Conservation (phyloP, 2,797 vertebrate genomes). For the Tokudaia tokunoshimensis region DNA sequence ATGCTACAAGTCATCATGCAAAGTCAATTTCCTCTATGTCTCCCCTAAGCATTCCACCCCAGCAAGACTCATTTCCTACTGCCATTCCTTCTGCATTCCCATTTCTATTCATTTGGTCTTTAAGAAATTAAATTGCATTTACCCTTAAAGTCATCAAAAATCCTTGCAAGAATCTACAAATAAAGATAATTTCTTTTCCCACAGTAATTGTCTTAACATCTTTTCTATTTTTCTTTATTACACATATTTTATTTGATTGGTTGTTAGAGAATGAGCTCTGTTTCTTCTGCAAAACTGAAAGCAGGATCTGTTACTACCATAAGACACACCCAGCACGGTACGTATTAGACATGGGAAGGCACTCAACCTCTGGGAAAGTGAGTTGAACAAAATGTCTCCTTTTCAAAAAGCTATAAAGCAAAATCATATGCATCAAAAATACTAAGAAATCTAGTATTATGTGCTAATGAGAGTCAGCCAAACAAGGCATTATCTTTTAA, state of each 20-base stretch:
- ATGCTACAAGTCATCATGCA: conserved; percentile 47
- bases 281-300: not conserved
- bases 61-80: not conserved
- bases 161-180: not conserved
- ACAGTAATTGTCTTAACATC: not conserved
- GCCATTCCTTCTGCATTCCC: not conserved
- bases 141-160: conserved; percentile 30
- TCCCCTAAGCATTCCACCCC: conserved; percentile 13
- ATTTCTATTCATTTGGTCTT: not conserved
- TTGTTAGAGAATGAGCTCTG: not conserved
- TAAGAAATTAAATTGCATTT: conserved; percentile 57
- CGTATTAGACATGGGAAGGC: not conserved
- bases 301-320: not conserved
- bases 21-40: conserved; percentile 20
- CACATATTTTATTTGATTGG: not conserved
- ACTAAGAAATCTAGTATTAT: not conserved
- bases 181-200: conserved; percentile 49
- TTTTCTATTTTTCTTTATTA: conserved; percentile 43
- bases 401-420: conserved; percentile 33
- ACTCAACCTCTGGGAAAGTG: not conserved
- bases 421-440: not conserved
- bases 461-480: not conserved
- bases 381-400: conserved; percentile 18
- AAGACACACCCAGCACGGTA: not conserved
- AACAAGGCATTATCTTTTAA: not conserved